phyloP scores from a whole-genome alignment of 2,113 vertebrate species.

The Pontoporia blainvillei region DNA sequence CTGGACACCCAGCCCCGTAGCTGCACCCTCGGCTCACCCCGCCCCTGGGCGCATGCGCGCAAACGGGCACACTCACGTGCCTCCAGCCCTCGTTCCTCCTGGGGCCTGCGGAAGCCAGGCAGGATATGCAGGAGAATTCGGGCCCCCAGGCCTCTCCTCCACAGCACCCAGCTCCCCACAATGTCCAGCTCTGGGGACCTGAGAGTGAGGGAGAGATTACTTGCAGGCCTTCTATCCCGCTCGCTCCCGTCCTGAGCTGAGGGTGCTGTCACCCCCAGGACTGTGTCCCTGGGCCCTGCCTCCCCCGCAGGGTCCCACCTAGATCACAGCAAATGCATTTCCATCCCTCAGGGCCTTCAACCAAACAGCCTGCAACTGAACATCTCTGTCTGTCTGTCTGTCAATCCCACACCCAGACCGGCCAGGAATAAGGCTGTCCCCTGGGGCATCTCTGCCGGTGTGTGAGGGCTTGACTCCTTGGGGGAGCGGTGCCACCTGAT shows the following conservation, averaged over 20 bases:
- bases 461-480: background rate
- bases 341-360: conserved; percentile 31
- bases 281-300: background rate
- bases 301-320: background rate
- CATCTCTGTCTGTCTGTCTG: conserved; percentile 66
- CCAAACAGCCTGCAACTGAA: background rate
- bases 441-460: background rate
- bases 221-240: background rate
- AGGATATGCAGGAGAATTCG: background rate
- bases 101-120: background rate
- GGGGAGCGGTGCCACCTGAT: background rate
- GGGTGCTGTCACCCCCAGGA: background rate
- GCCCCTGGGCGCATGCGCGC: background rate
- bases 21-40: background rate
- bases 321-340: background rate
- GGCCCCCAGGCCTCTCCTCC: background rate
- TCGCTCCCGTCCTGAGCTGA: background rate
- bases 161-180: background rate
- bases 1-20: conserved; percentile 34
- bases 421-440: background rate
- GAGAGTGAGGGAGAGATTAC: background rate
- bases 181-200: background rate
- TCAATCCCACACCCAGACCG: conserved; percentile 12
- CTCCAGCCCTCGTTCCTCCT: background rate
- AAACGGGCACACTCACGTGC: background rate